Conservation (phyloP, 2,888 invertebrate genomes). For the Pyrrhosoma nymphula region DNA sequence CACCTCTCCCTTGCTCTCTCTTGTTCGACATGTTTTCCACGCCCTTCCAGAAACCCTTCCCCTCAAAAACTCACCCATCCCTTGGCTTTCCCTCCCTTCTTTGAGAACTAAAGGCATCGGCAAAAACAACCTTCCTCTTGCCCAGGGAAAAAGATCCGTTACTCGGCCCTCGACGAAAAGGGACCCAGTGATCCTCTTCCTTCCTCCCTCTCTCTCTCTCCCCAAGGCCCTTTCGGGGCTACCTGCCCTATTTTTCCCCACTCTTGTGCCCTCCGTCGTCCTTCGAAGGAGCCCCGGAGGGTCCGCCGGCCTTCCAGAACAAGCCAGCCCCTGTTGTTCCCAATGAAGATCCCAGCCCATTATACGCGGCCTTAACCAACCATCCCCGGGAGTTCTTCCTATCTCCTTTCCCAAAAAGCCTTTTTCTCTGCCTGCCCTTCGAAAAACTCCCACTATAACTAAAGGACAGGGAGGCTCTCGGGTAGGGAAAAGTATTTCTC, state of each 20-base stretch:
- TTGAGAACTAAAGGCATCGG: not conserved
- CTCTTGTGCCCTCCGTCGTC: not conserved
- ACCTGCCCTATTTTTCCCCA: not conserved
- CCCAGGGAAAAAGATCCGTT: not conserved
- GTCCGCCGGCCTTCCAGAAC: not conserved
- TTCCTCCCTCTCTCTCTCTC: too few relatives aligned
- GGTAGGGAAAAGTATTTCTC: not conserved
- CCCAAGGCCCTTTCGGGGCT: not conserved
- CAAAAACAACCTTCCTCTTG: constrained; percentile 8
- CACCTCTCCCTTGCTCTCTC: not conserved
- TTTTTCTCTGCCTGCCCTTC: too few relatives aligned
- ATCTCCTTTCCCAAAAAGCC: not conserved
- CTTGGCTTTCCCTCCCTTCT: not conserved
- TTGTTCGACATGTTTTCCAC: constrained; percentile 36
- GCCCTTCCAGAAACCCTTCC: constrained; percentile 1
- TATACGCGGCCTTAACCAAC: not conserved
- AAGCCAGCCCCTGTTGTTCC: not conserved
- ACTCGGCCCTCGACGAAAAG: not conserved
- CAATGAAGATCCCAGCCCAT: not conserved
- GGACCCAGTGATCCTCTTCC: not conserved
- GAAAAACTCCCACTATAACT: too few relatives aligned
- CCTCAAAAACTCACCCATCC: not conserved
- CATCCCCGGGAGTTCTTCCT: not conserved
- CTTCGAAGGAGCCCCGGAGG: constrained; percentile 17
- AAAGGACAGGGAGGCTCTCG: too few relatives aligned